These are phyloP conservation scores for Galleria mellonella DNA, from an alignment of 1,140 invertebrate genomes.

Conservation along the genomic window DNA sequence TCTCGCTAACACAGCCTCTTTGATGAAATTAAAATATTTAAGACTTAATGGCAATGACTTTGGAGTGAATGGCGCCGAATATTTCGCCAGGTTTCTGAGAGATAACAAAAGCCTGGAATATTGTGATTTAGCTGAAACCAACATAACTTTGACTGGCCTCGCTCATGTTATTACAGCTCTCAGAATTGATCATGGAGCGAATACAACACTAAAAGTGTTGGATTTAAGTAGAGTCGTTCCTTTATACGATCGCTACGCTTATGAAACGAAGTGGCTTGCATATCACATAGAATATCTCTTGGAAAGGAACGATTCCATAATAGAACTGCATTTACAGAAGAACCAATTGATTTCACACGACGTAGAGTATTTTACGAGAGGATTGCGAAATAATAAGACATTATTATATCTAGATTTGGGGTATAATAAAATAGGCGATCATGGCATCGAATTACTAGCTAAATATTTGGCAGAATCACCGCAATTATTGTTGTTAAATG, in stretches of 20 bases:
- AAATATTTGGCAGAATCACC: slow-evolving; percentile 71
- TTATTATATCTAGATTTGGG: slow-evolving; percentile 74
- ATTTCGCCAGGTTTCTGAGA: slow-evolving; percentile 63
- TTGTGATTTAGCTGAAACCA: slow-evolving; percentile 75
- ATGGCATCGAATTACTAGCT: slow-evolving; percentile 69
- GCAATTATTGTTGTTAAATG: slow-evolving; percentile 61
- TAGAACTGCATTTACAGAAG: slow-evolving; percentile 76
- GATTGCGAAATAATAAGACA: slow-evolving; percentile 66
- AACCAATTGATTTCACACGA: slow-evolving; percentile 75
- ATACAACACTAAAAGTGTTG: slow-evolving; percentile 67
- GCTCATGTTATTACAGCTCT: slow-evolving; percentile 63
- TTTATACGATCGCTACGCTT: slow-evolving; percentile 46
- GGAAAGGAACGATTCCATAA: slow-evolving; percentile 60
- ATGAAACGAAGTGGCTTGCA: slow-evolving; percentile 60
- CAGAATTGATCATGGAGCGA: slow-evolving; percentile 42
- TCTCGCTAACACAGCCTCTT: slow-evolving; percentile 45
- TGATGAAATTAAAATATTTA: slow-evolving; percentile 65
- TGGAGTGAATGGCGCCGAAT: slow-evolving; percentile 62
- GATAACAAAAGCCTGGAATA: slow-evolving; percentile 61
- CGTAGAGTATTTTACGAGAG: slow-evolving; percentile 70
- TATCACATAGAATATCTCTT: slow-evolving; percentile 58
- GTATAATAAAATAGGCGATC: slow-evolving; percentile 75
- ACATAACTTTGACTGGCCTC: slow-evolving; percentile 71
- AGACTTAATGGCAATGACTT: slow-evolving; percentile 75
- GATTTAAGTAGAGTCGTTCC: slow-evolving; percentile 75